phyloP scores from a whole-genome alignment of 2,888 invertebrate species.

The Acleris laterana region DNA sequence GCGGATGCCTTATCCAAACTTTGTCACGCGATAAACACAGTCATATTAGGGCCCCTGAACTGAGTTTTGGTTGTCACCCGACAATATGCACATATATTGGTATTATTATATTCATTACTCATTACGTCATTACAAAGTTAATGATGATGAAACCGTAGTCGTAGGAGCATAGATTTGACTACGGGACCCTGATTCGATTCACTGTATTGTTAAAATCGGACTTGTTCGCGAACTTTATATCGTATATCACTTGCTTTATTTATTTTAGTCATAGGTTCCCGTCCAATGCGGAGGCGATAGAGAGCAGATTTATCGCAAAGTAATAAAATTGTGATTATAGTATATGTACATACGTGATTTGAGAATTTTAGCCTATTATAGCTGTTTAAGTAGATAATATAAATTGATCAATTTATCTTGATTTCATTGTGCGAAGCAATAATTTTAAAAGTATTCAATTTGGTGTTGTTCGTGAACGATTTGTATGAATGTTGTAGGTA shows the following conservation, averaged over 20 bases:
- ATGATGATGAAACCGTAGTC: too few species aligned
- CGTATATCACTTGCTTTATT: conserved; percentile 15
- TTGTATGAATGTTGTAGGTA: conserved; percentile 4
- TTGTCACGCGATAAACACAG: too few species aligned
- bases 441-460: conserved; percentile 19
- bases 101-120: too few species aligned
- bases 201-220: too few species aligned
- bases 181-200: too few species aligned
- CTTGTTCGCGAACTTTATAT: too few species aligned
- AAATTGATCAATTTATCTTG: conserved; percentile 28
- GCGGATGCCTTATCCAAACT: too few species aligned
- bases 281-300: conserved; percentile 36
- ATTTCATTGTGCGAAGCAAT: conserved; percentile 31
- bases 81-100: too few species aligned
- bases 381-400: conserved; percentile 28
- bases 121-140: too few species aligned
- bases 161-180: too few species aligned
- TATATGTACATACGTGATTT: conserved; percentile 34
- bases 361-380: conserved; percentile 32
- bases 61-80: too few species aligned
- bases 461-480: conserved; percentile 7
- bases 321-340: conserved; percentile 35
- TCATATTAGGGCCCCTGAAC: too few species aligned
- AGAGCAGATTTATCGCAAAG: conserved; percentile 24
- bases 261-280: conserved; percentile 36